Evolutionary conservation across 2,888 invertebrate genomes (phyloP).

Genomic region (Agrochola litura): DNA sequence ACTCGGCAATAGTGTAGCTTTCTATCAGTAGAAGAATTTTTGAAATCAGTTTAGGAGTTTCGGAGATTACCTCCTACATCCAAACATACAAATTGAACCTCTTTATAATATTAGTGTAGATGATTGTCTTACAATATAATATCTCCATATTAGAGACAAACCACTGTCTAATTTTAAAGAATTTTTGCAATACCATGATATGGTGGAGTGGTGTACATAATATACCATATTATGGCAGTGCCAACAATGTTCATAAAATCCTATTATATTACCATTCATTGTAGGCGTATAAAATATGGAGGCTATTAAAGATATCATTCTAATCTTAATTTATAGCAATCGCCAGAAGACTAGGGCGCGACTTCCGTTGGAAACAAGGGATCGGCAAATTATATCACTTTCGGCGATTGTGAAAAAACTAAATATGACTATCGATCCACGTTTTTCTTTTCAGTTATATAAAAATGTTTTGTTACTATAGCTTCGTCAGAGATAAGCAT

Average conservation of each 20-base stretch:
- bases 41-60: no score
- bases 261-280: neutral
- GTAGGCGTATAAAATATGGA: constrained; percentile 13
- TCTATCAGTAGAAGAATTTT: no score
- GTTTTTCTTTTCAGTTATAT: neutral
- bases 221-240: no score
- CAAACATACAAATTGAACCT: neutral
- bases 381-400: constrained; percentile 45
- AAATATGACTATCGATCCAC: neutral
- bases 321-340: constrained; percentile 51
- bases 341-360: constrained; percentile 47
- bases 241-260: neutral
- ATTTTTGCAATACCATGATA: neutral
- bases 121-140: neutral
- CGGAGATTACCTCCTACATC: neutral
- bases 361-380: constrained; percentile 51
- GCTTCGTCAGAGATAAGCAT: constrained; percentile 16
- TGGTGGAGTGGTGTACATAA: no score
- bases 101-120: neutral
- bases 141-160: neutral
- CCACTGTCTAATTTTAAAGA: neutral
- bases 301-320: constrained; percentile 38
- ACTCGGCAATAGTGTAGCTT: no score
- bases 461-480: neutral
- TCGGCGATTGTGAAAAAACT: constrained; percentile 4